These are phyloP conservation scores for Cichlasoma orientale DNA, from an alignment of 2,797 vertebrate genomes.

Conservation along the genomic window DNA sequence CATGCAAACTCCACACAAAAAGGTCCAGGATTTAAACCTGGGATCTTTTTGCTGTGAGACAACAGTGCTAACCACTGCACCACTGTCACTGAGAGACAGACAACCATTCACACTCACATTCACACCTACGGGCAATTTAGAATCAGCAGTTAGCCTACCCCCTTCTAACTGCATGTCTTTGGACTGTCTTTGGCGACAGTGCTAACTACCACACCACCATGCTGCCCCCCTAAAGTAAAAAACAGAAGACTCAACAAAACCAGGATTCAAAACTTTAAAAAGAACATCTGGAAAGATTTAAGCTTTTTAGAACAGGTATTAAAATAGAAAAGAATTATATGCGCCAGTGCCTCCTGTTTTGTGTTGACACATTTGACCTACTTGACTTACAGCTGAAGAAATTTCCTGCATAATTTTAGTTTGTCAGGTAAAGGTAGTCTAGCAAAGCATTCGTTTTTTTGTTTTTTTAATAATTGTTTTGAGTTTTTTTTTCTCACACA, in stretches of 20 bases:
- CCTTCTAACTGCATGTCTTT: too few species aligned
- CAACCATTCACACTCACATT: too few species aligned
- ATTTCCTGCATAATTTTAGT: not conserved
- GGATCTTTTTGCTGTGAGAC: too few species aligned
- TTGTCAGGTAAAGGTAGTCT: not conserved
- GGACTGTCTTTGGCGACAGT: too few species aligned
- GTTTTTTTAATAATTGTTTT: not conserved
- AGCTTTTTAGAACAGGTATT: not conserved
- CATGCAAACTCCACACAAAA: too few species aligned
- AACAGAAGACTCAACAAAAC: not conserved
- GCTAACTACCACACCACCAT: too few species aligned
- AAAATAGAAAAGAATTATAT: not conserved
- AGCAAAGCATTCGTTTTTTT: not conserved
- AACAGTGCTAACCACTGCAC: too few species aligned
- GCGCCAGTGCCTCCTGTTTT: not conserved
- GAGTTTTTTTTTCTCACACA: not conserved
- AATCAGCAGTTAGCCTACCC: too few species aligned
- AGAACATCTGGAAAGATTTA: not conserved
- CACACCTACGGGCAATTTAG: too few species aligned
- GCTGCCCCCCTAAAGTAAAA: not conserved
- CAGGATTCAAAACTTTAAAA: fast-evolving
- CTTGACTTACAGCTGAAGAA: not conserved
- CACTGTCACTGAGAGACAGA: too few species aligned
- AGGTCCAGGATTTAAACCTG: too few species aligned
- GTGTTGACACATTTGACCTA: not conserved